These are phyloP conservation scores for Magallana ariakensis DNA, from an alignment of 1,140 invertebrate species.

Conservation along the genomic window DNA sequence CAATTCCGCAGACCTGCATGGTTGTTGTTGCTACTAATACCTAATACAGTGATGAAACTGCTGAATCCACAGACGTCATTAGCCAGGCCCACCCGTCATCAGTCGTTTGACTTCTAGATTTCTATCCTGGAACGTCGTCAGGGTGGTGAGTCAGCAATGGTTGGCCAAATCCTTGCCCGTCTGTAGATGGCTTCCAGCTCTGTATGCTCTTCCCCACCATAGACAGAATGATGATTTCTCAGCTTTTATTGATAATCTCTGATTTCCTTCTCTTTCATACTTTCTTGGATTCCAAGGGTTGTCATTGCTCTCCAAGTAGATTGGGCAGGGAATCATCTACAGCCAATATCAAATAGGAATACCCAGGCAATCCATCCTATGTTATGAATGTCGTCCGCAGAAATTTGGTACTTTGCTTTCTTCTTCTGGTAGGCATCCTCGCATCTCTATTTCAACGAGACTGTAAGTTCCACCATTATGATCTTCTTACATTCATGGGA, in stretches of 20 bases:
- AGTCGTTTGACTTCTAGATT: background rate
- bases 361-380: background rate
- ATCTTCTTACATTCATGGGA: background rate
- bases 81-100: background rate
- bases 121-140: background rate
- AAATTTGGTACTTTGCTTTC: background rate
- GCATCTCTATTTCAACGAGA: no score
- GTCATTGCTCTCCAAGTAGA: background rate
- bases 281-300: background rate
- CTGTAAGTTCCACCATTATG: background rate
- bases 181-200: background rate
- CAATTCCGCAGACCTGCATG: background rate
- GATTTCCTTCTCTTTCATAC: background rate
- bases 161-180: background rate
- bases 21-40: no score
- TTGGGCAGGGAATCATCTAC: background rate
- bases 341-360: background rate
- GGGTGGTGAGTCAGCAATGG: background rate
- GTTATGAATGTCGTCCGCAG: background rate
- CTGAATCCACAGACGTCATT: background rate
- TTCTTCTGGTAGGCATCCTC: no score
- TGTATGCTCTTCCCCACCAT: background rate
- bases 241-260: background rate
- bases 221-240: background rate
- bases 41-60: no score